Evolutionary conservation across 2,113 vertebrate genomes (phyloP).

Genomic region (Corythornis vintsioides): DNA sequence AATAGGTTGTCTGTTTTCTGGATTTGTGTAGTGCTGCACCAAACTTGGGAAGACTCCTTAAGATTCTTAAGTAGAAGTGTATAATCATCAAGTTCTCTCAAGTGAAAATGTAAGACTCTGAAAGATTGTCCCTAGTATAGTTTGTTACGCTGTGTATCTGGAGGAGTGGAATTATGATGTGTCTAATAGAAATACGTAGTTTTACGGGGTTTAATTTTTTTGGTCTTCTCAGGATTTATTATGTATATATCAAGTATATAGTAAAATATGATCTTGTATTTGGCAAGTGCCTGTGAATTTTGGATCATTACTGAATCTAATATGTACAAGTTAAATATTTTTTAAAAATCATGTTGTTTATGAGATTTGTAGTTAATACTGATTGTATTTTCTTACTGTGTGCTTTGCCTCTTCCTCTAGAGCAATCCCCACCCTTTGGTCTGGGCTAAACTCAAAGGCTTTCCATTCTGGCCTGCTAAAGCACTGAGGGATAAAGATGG

Average conservation of each 20-base stretch:
- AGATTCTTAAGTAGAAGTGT: neutral
- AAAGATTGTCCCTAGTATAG: neutral
- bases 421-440: conserved; percentile 97
- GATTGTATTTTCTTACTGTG: conserved; percentile 9
- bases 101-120: neutral
- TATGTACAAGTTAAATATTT: neutral
- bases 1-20: neutral
- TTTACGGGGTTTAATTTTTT: neutral
- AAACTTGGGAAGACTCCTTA: neutral
- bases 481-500: conserved; percentile 96
- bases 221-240: neutral
- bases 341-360: neutral
- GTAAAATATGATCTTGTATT: neutral
- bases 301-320: neutral
- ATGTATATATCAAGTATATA: neutral
- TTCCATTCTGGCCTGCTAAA: conserved; percentile 99
- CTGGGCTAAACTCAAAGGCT: conserved; percentile 98
- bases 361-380: neutral
- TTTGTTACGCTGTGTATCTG: neutral
- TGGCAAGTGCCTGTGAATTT: neutral
- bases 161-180: rapidly evolving
- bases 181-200: neutral
- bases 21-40: neutral
- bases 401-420: conserved; percentile 77
- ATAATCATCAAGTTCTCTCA: neutral